These are phyloP conservation scores for Tokudaia muenninki DNA, from an alignment of 2,797 vertebrate species.

Conservation along the genomic window DNA sequence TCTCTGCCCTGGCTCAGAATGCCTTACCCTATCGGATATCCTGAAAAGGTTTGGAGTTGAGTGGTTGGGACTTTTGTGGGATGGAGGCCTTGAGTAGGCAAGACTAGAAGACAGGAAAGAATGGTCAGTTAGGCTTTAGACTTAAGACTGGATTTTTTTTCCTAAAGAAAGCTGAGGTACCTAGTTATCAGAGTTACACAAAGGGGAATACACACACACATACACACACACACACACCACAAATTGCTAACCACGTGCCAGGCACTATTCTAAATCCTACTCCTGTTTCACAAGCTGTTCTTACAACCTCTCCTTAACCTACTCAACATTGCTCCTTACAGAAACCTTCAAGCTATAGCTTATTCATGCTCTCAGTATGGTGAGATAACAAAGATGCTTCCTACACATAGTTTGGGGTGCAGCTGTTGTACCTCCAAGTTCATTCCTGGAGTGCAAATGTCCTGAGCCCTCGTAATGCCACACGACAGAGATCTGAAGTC, in stretches of 20 bases:
- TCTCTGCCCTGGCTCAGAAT: not conserved
- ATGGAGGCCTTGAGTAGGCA: not conserved
- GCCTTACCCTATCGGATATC: not conserved
- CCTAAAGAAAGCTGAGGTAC: not conserved
- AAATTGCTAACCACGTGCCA: not conserved
- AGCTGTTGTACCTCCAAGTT: not conserved
- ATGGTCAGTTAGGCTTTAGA: not conserved
- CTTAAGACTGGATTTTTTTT: not conserved
- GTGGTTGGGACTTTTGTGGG: not conserved
- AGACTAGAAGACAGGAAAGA: not conserved
- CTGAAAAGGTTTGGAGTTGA: constrained; percentile 3
- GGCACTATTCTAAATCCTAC: not conserved
- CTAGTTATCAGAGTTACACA: not conserved
- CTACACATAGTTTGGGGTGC: not conserved
- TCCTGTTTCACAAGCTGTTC: not conserved
- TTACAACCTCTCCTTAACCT: not conserved
- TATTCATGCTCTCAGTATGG: not conserved
- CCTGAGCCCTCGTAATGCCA: not conserved
- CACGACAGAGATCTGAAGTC: not conserved
- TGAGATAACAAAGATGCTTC: not conserved
- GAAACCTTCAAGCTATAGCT: constrained; percentile 3
- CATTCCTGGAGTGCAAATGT: not conserved
- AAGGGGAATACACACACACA: not conserved
- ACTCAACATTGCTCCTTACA: not conserved
- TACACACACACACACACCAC: not conserved